These are phyloP conservation scores for Urosaurus nigricauda DNA, from an alignment of 2,797 vertebrate species.

Conservation along the genomic window DNA sequence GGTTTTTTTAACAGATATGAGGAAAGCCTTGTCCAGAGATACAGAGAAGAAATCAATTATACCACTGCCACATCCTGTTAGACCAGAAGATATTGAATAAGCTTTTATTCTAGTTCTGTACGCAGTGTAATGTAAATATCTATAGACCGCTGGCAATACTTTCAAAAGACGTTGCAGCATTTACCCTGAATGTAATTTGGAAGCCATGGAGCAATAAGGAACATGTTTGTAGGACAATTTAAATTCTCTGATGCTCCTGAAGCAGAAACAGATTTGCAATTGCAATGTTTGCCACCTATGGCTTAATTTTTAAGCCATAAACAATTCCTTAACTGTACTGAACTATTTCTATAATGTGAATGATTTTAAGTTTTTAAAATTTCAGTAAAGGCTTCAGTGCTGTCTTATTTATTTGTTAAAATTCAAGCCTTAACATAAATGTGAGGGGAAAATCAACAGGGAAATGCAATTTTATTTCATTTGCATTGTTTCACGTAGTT, in stretches of 20 bases:
- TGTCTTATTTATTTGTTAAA: not conserved
- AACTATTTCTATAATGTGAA: constrained; percentile 6
- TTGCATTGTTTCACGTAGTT: too few species aligned
- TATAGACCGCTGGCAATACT: constrained; percentile 49
- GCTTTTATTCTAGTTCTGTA: constrained; percentile 80
- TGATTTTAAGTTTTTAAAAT: too few species aligned
- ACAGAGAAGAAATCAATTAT: constrained; percentile 95
- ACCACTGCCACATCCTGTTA: constrained; percentile 93
- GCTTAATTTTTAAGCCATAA: not conserved
- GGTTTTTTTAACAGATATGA: constrained; percentile 88
- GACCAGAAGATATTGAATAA: constrained; percentile 97
- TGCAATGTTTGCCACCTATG: not conserved
- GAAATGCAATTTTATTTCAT: constrained; percentile 31
- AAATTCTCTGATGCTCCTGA: constrained; percentile 36
- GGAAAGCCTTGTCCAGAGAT: constrained; percentile 95
- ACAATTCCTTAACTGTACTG: not conserved
- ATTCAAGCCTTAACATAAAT: constrained; percentile 69
- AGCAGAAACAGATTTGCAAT: not conserved
- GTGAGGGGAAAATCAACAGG: constrained; percentile 50
- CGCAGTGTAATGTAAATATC: constrained; percentile 44
- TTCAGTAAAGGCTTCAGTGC: too few species aligned
- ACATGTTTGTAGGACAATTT: constrained; percentile 18
- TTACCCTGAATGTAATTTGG: not conserved
- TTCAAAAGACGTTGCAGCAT: constrained; percentile 11
- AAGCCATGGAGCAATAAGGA: not conserved